A percentile compares a stretch with the other conserved stretches of the same genome.
Conservation (phyloP, 1,140 invertebrate species). For the Hylaeus anthracinus region DNA sequence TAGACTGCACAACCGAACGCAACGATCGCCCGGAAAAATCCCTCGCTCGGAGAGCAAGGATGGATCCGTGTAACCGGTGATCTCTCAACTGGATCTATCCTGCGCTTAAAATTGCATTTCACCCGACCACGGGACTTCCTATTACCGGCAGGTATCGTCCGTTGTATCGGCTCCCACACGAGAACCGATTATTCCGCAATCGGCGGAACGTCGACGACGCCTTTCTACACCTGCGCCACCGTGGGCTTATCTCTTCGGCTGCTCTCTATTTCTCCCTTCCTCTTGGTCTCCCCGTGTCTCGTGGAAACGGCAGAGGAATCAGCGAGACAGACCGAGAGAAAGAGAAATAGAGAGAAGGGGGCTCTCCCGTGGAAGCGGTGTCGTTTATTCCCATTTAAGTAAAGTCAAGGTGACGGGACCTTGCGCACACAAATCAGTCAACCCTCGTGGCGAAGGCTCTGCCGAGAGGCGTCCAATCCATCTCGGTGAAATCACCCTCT, state of each 20-base stretch:
- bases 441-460: slow-evolving; percentile 65
- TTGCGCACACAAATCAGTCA: slow-evolving; percentile 76
- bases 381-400: slow-evolving; percentile 76
- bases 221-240: slow-evolving; percentile 68
- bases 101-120: slow-evolving; percentile 50
- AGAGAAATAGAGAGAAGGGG: slow-evolving; percentile 29
- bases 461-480: slow-evolving; percentile 68
- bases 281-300: slow-evolving; percentile 25
- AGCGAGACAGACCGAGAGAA: slow-evolving; percentile 2
- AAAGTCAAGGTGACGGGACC: slow-evolving; percentile 71
- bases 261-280: slow-evolving; percentile 54
- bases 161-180: slow-evolving; percentile 60
- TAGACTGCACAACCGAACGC: no score
- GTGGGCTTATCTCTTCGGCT: slow-evolving; percentile 54
- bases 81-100: slow-evolving; percentile 34
- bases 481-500: slow-evolving; percentile 69
- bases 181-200: slow-evolving; percentile 65
- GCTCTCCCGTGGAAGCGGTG: slow-evolving; percentile 53
- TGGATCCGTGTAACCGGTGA: not conserved
- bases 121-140: slow-evolving; percentile 33
- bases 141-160: slow-evolving; percentile 56
- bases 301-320: slow-evolving; percentile 4
- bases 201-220: slow-evolving; percentile 60
- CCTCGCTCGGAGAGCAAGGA: not conserved
- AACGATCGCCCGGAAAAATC: no score